Conservation (phyloP, 2,797 vertebrate genomes). For the Otolemur crassicaudatus region DNA sequence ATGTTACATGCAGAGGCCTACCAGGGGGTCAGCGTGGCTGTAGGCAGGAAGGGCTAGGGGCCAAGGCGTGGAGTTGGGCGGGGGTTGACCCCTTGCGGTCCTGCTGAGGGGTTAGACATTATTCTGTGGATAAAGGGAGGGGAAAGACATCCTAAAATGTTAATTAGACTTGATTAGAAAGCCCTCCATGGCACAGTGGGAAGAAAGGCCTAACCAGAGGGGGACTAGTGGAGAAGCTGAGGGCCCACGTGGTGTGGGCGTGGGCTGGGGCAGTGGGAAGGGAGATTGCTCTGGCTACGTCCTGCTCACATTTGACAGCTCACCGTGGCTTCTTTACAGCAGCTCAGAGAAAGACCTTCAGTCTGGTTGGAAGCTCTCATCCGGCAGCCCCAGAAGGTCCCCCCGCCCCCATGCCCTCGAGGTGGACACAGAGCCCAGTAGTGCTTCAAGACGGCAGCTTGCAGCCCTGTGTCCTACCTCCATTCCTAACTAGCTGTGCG, state of each 20-base stretch:
- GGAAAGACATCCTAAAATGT: background rate
- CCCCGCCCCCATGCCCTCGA: background rate
- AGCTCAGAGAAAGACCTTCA: background rate
- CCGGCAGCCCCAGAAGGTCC: background rate
- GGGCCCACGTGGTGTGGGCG: rapidly evolving
- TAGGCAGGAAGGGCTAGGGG: background rate
- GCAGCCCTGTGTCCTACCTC: background rate
- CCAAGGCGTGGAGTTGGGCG: background rate
- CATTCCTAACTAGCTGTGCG: background rate
- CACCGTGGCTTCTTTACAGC: background rate
- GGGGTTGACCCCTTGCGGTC: background rate
- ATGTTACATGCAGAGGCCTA: background rate
- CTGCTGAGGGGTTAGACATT: background rate
- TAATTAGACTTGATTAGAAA: background rate
- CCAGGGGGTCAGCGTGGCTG: rapidly evolving
- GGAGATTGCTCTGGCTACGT: background rate
- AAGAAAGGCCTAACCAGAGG: background rate
- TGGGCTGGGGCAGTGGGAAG: background rate
- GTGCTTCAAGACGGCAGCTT: background rate
- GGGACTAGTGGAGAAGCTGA: background rate
- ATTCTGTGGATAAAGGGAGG: background rate
- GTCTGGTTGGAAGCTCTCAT: background rate
- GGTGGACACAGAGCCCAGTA: background rate
- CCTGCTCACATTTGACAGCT: background rate
- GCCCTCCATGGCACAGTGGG: background rate